Evolutionary conservation across 2,113 vertebrate genomes (phyloP), one percentile per base, ranked within the genome.

Genomic region (Heterocephalus glaber): DNA sequence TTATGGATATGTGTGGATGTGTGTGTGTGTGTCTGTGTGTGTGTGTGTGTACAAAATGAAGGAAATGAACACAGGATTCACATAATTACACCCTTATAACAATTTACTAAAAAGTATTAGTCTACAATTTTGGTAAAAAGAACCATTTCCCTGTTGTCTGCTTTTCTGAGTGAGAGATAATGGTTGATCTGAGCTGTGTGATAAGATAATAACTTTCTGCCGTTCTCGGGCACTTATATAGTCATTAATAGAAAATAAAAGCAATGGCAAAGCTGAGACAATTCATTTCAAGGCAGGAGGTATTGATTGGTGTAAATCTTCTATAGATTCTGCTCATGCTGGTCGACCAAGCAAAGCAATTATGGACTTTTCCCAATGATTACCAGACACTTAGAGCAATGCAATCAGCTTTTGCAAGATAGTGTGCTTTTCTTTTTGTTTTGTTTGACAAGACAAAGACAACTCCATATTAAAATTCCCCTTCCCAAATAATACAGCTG

Each of bases 211-310:
- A 95, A 80, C 52, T 81, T 86, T 35, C 68, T 94, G n/a, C 81
- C 61, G 0, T 52, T 70, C 52, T 65, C 90, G 94, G 96, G 82
- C 89, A 89, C 60, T 92, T 95, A 58, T 56, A 38, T 76, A 96
- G 70, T 80, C 65, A 94, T 93, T 97, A 79, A 88, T 54, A 84
- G 92, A 95, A 98, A 94, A 84, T 92, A 95, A 90, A 98, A 85
- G 65, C 90, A 81, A 96, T 33, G 0, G 10, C 38, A 28, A 98
- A 96, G 68, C 61, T 83, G 66, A 95, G 89, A 90, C 28, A 88
- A 84, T 86, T 96, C 1, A 58, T 97, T 93, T 97, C 85, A 79
- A 96, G 97, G 95, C 68, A 96, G 87, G 28, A 97, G 47, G 47
- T 92, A 96, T 44, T 52, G n/a, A 95, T 89, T 52, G 93, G 49